A percentile compares a stretch with the other conserved stretches of the same genome.
Conservation (phyloP, 2,888 invertebrate genomes). For the Ormyrus nitidulus region DNA sequence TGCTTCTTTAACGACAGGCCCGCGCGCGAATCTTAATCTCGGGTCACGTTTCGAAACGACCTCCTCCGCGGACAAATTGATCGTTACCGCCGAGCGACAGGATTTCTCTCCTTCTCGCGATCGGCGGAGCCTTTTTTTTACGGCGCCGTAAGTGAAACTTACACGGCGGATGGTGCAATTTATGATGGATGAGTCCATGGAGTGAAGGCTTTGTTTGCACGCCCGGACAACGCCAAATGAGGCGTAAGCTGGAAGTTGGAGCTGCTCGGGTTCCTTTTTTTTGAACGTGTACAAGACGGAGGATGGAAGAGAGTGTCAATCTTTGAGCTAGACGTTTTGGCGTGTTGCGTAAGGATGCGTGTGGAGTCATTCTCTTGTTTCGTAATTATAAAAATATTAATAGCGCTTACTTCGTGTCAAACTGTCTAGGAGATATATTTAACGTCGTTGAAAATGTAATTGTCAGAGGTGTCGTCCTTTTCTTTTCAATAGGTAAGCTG, state of each 20-base stretch:
- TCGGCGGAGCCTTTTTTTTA: background rate
- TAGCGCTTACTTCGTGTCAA: background rate
- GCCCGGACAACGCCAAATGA: no score
- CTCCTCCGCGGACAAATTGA: background rate
- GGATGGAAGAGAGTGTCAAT: slow-evolving; percentile 21
- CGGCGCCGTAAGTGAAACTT: slow-evolving; percentile 11
- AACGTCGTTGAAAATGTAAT: background rate
- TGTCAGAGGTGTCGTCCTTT: background rate
- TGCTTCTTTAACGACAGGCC: background rate
- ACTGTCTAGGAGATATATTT: background rate
- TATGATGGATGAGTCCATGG: no score
- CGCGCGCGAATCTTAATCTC: background rate
- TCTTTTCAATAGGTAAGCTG: background rate
- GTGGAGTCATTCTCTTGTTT: slow-evolving; percentile 10
- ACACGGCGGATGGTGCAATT: no score
- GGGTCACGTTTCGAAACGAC: slow-evolving; percentile 6
- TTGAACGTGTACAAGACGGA: background rate
- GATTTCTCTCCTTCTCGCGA: background rate
- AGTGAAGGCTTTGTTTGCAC: no score
- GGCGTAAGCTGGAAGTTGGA: background rate
- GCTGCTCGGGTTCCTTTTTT: background rate
- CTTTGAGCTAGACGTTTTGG: slow-evolving; percentile 16
- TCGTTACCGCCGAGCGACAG: slow-evolving; percentile 14
- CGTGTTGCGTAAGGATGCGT: slow-evolving; percentile 20
- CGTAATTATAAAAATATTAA: slow-evolving; percentile 38